These are phyloP conservation scores for Uropsilus gracilis DNA, from an alignment of 2,113 vertebrate genomes.

Conservation along the genomic window DNA sequence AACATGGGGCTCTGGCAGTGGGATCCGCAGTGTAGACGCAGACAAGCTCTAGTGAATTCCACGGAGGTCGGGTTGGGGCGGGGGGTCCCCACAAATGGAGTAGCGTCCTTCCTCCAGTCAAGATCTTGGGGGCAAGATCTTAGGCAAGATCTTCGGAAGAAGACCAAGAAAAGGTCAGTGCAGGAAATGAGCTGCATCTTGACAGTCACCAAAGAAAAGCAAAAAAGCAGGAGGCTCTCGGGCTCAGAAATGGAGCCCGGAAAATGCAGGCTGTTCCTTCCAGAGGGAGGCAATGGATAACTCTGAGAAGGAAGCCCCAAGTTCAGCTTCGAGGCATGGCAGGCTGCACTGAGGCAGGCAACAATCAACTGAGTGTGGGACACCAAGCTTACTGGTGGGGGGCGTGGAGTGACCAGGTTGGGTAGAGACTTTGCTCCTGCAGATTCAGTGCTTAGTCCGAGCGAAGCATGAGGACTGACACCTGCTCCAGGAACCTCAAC, in stretches of 20 bases:
- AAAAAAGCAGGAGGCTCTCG: neutral
- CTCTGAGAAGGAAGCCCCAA: neutral
- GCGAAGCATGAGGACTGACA: neutral
- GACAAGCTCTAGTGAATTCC: constrained; percentile 29
- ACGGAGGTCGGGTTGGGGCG: no score
- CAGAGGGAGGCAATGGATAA: constrained; percentile 35
- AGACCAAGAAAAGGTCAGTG: constrained; percentile 3
- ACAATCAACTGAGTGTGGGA: neutral
- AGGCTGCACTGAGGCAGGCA: neutral
- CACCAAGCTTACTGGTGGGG: neutral
- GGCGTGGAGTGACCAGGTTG: neutral
- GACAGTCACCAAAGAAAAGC: constrained; percentile 34
- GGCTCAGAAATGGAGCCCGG: neutral
- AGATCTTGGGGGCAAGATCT: neutral
- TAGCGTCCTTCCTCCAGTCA: constrained; percentile 7
- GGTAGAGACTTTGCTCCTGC: neutral
- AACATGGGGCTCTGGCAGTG: neutral
- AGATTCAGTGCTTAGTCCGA: neutral
- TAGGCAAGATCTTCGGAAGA: no score
- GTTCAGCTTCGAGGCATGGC: neutral
- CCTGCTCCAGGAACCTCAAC: neutral
- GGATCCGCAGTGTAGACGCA: neutral
- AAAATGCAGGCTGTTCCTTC: constrained; percentile 39
- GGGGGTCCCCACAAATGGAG: neutral
- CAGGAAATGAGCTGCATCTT: constrained; percentile 67